Base-by-base conservation (phyloP, 2,888 invertebrate genomes). In the Acleris holmiana region DNA sequence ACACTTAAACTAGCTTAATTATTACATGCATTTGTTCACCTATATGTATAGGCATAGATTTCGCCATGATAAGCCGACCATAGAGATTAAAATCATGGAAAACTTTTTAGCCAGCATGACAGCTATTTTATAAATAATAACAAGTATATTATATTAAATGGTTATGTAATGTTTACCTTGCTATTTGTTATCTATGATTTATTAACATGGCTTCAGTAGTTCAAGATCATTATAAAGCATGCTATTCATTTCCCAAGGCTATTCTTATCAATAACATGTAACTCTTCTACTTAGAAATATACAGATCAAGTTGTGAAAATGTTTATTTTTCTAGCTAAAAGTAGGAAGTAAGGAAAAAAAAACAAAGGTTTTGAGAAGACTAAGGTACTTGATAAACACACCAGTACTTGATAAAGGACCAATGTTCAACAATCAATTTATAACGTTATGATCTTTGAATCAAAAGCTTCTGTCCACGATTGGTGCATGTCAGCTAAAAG, bases 71-170 rank as follows among this genome's bases (percentile, higher is more conserved):
- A 55, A 60, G 35, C n/a, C 10, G 8, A 59, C 60, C 55, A 59
- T 55, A 65, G 29, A 29, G 65, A 65, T 65, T 60, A 59, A n/a
- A 59, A 17, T 49, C 18, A 60, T 65, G 65, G 65, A 65, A 63
- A 65, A 60, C 55, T 65, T 65, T 46, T 6, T 19, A 55, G 29
- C 53, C 21, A 46, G 44, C 35, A n/a, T 50, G 51, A 13, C 25
- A 46, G 51, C 53, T 29, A 29, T 25, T 49, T 29, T 15, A 51
- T 44, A 60, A 59, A 60, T 65, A 65, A 65, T 50, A 65, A 65
- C 59, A 65, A 25, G 13, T n/a, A 50, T 57, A 50, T 21, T 51
- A 55, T 50, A 49, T 35, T 35, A 44, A 41, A 58, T 17, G 35
- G 55, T 65, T 65, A 65, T 55, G 55, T 55, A 60, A 65, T 65